Evolutionary conservation across 2,797 vertebrate species (phyloP).

Genomic region (Pteropus rufus): DNA sequence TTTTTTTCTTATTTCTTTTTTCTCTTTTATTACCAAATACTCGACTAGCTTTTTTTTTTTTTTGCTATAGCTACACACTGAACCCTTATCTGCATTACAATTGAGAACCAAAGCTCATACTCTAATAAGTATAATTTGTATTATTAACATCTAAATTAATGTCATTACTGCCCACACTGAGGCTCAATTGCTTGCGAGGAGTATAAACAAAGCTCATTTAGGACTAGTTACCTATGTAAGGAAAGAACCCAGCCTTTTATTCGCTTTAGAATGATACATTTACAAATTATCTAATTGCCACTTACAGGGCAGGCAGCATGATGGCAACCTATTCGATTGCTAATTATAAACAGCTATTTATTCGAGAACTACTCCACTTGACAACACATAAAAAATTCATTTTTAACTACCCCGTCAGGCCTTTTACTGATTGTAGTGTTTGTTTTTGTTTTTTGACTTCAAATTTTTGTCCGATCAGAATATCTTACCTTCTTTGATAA

Average conservation of each 20-base stretch:
- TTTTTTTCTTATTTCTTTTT: not conserved
- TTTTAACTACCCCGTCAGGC: not conserved
- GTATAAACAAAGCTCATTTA: not conserved
- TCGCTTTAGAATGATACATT: not conserved
- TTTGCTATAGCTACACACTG: not conserved
- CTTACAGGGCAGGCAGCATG: not conserved
- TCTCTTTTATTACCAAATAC: not conserved
- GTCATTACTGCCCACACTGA: not conserved
- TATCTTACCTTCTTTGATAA: not conserved
- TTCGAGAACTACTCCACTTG: not conserved
- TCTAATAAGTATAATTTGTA: not conserved
- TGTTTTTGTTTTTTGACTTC: not conserved
- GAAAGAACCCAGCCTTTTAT: not conserved
- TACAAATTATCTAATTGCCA: not conserved
- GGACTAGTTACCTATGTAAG: not conserved
- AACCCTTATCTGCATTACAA: not conserved
- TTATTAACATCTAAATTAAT: not conserved
- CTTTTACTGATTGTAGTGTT: not conserved
- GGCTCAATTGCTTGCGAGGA: not conserved
- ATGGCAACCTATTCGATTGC: not conserved
- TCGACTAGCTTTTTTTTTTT: not conserved
- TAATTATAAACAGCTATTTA: not conserved
- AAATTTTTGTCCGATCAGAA: not conserved
- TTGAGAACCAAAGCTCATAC: not conserved
- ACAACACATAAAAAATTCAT: not conserved